Base-by-base conservation (phyloP, 2,888 invertebrate species). In the Sepioteuthis lessoniana region DNA sequence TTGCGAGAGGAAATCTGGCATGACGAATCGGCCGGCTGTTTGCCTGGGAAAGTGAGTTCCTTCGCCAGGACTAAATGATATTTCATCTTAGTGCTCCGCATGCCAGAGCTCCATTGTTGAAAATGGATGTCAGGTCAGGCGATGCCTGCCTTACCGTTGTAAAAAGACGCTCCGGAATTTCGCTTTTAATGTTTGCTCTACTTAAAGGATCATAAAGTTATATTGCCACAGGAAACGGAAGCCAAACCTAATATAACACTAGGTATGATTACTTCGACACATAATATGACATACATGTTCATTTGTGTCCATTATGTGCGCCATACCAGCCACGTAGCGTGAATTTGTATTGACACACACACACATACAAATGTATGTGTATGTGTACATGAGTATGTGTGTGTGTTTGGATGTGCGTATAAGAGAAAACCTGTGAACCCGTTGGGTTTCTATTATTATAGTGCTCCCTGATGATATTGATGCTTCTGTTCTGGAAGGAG, bases 31-130 rank as follows among this genome's bases (percentile, higher is more conserved):
- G 76, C n/a, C n/a, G 76, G 76, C n/a, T 76, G 76, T 76, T 76
- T 76, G 76, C 76, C 76, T 76, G 76, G 76, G 76, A 76, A 76
- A 76, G 76, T 76, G 76, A 76, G n/a, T 76, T 76, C n/a, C 76
- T 76, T 76, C 13, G 76, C n/a, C 3, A 76, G 35, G 76, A 76
- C n/a, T 76, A 76, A 76, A 76, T 76, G 76, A 76, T 76, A 76
- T 76, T 76, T 35, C 76, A 76, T 76, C 76, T 76, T 76, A 35
- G 76, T 76, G n/a, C 76, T 76, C n/a, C 76, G n/a, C 76, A 76
- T 76, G 76, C 76, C 76, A 76, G 76, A 76, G 76, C 19, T 76
- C 76, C 76, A 76, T 76, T 76, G 76, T 76, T n/a, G 76, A 76
- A 76, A 76, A 76, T 76, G 76, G 76, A n/a, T 76, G 76, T n/a